phyloP scores from a whole-genome alignment of 2,797 vertebrate genomes.

The Oreochromis mossambicus region DNA sequence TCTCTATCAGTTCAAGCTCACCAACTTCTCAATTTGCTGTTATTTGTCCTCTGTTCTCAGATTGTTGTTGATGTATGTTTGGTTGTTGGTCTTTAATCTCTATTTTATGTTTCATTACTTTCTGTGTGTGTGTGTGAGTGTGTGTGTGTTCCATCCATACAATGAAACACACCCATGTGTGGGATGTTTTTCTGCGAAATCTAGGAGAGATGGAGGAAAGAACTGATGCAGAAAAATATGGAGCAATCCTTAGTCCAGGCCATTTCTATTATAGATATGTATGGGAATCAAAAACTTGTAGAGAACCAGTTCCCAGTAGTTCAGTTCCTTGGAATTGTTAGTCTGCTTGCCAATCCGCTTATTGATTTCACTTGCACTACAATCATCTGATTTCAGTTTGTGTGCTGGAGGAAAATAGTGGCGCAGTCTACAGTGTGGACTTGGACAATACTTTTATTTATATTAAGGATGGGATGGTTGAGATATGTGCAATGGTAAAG shows the following conservation, averaged over 20 bases:
- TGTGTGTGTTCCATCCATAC: not conserved
- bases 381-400: not conserved
- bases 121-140: rapidly evolving
- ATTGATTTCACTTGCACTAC: not conserved
- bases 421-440: not conserved
- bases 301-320: not conserved
- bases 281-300: not conserved
- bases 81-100: not conserved
- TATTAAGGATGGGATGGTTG: not conserved
- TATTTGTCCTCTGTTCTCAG: not conserved
- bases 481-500: not conserved
- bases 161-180: rapidly evolving
- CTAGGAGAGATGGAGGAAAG: not conserved
- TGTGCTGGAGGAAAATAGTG: not conserved
- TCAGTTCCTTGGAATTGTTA: not conserved
- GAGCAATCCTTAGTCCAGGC: not conserved
- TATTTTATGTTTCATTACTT: not conserved
- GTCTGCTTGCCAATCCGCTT: not conserved
- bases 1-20: not conserved
- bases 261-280: not conserved
- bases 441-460: not conserved
- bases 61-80: not conserved
- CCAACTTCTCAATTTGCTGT: not conserved
- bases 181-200: not conserved
- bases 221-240: not conserved